Percentiles rank a stretch among this genome's conserved stretches.
Evolutionary conservation across 2,888 invertebrate genomes (phyloP).

Genomic region (Leptogaster cylindrica): DNA sequence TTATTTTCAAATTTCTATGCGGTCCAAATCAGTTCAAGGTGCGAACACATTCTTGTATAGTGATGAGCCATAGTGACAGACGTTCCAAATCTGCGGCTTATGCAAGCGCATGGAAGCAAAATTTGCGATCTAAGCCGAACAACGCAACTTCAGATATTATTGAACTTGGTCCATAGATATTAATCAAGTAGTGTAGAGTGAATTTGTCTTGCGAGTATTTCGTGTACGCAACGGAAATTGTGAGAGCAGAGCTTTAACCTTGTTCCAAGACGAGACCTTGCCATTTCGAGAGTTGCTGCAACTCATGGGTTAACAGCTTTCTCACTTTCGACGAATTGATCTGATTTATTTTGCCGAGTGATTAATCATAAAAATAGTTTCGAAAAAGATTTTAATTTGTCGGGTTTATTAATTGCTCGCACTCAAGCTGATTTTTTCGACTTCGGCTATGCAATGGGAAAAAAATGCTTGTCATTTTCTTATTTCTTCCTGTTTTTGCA

Average conservation of each 20-base stretch:
- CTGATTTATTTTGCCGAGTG: neutral
- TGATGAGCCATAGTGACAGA: too few relatives aligned
- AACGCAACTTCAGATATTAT: too few relatives aligned
- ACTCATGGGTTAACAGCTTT: neutral
- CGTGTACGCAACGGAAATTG: neutral
- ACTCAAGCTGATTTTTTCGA: too few relatives aligned
- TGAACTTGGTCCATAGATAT: neutral
- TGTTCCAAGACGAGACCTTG: neutral
- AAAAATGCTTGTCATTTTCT: too few relatives aligned
- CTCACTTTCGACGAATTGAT: neutral
- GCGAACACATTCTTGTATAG: constrained; percentile 30
- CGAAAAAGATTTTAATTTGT: too few relatives aligned
- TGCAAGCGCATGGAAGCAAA: too few relatives aligned
- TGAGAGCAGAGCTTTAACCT: neutral
- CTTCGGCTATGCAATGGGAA: too few relatives aligned
- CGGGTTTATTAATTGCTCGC: too few relatives aligned
- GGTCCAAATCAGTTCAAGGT: constrained; percentile 38
- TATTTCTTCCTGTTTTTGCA: too few relatives aligned
- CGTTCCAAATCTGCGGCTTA: too few relatives aligned
- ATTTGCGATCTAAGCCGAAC: too few relatives aligned
- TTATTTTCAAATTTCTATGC: constrained; percentile 24
- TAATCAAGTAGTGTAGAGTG: neutral
- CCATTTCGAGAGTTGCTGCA: neutral
- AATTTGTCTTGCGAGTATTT: neutral
- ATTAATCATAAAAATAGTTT: too few relatives aligned